Base-by-base conservation (phyloP, 2,113 vertebrate genomes). In the Podarcis cretensis region DNA sequence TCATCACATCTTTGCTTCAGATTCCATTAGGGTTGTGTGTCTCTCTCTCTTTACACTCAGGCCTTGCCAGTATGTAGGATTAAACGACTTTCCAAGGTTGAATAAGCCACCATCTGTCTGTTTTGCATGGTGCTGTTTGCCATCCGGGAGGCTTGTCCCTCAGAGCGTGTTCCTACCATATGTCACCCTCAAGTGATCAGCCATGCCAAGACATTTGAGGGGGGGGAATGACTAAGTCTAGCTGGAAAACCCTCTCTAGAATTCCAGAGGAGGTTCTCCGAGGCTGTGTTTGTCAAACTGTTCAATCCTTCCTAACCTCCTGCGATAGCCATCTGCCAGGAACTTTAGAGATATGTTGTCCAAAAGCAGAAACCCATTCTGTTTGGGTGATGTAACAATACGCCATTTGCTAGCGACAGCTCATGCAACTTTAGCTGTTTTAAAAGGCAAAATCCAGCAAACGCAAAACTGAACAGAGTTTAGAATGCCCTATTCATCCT, bases 21-120 rank as follows among this genome's bases (percentile, higher is more conserved):
- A 94, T 87, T 91, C 90, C 94, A 91, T 89, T 88, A 91, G 92
- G 87, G 85, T 85, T 68, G 92, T 90, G 84, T 85, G 84, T 79
- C 90, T 83, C 79, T 92, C 87, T 85, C 89, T 93, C 92, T 89
- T 87, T 63, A 92, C 90, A 90, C 85, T 88, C 89, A 89, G 92
- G 86, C 89, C 12, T 85, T 95, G 95, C 95, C 96, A 95, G 89
- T 68, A 92, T 87, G 90, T 78, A 95, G 96, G 95, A 95, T 94
- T 95, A 95, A 95, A 95, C 93, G 96, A 89, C 96, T 96, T 95
- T 96, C 97, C 92, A 96, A 97, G 97, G 97, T 96, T 96, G 96
- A 98, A 95, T 95, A 97, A 97, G 96, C 96, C 92, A 93, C 98
- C 98, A 98, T 98, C 98, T 98, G 97, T 98, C 97, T 97, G 95